These are phyloP conservation scores for Aplochiton taeniatus DNA, from an alignment of 2,797 vertebrate species.

Conservation along the genomic window DNA sequence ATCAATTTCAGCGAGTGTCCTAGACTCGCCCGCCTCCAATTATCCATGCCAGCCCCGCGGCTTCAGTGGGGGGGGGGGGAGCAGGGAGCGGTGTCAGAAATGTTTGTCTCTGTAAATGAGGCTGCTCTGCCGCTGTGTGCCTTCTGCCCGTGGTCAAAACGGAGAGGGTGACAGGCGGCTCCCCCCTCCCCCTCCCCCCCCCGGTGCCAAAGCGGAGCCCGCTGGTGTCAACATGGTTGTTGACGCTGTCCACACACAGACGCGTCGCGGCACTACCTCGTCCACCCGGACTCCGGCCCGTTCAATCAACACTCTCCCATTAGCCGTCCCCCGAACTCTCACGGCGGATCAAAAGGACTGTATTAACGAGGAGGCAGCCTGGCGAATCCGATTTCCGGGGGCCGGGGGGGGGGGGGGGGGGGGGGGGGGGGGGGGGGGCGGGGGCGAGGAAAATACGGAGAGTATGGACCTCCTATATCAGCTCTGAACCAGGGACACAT, in stretches of 20 bases:
- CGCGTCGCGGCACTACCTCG: constrained; percentile 34
- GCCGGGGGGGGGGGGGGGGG: constrained; percentile 14
- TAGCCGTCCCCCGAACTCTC: constrained; percentile 5
- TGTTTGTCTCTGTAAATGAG: constrained; percentile 14
- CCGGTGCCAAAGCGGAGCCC: not conserved
- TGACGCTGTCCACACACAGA: not conserved
- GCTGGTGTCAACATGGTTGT: not conserved
- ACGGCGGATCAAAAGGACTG: constrained; percentile 6
- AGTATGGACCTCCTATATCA: not conserved
- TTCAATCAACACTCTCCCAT: constrained; percentile 27
- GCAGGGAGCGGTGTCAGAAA: constrained; percentile 4
- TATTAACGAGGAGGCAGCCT: constrained; percentile 40
- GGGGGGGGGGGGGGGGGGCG: too few species aligned
- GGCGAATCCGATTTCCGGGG: constrained; percentile 5
- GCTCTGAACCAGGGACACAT: constrained; percentile 9
- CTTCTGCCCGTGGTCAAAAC: not conserved
- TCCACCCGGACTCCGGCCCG: constrained; percentile 30
- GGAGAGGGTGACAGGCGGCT: not conserved
- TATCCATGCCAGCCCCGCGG: constrained; percentile 6
- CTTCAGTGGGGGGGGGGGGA: not conserved
- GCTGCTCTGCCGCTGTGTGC: not conserved
- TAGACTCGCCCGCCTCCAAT: constrained; percentile 13
- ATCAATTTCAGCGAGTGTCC: constrained; percentile 56
- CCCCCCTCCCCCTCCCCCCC: not conserved
- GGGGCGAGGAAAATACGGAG: not conserved